Percentiles rank a stretch among this genome's conserved stretches.
These are phyloP conservation scores for Phortica okadai DNA, from an alignment of 2,888 invertebrate genomes.

Conservation along the genomic window DNA sequence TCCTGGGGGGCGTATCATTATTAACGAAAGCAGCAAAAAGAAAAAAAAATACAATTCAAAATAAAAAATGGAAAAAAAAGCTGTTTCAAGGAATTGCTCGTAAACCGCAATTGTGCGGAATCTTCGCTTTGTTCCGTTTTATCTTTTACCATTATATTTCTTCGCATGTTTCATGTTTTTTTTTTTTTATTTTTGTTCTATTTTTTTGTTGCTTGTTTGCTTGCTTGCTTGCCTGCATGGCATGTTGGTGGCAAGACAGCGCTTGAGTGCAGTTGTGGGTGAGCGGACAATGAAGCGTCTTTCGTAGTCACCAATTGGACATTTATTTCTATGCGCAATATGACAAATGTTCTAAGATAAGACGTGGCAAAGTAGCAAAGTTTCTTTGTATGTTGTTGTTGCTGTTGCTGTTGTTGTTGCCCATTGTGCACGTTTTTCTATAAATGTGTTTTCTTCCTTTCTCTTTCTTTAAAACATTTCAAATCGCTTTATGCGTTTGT, in stretches of 20 bases:
- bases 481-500: slow-evolving; percentile 33
- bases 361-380: slow-evolving; percentile 44
- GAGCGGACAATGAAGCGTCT: background rate
- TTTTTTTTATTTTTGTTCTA: background rate
- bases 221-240: background rate
- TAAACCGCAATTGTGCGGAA: slow-evolving; percentile 44
- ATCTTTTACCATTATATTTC: slow-evolving; percentile 17
- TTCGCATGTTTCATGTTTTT: background rate
- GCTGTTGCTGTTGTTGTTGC: background rate
- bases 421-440: background rate
- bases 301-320: slow-evolving; percentile 45
- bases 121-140: slow-evolving; percentile 1
- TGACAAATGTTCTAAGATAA: slow-evolving; percentile 66
- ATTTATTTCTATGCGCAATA: slow-evolving; percentile 58
- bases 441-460: background rate
- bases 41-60: slow-evolving; percentile 14
- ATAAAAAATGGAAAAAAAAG: slow-evolving; percentile 55
- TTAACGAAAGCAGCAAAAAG: too few relatives aligned
- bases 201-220: background rate
- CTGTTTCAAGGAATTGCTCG: slow-evolving; percentile 56
- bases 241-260: background rate
- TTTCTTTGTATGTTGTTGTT: slow-evolving; percentile 45
- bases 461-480: too few relatives aligned
- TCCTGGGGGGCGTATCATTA: too few relatives aligned
- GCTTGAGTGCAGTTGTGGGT: slow-evolving; percentile 13